A percentile compares a stretch with the other conserved stretches of the same genome.
Evolutionary conservation across 2,113 vertebrate species (phyloP).

Genomic region (Oxyura jamaicensis): DNA sequence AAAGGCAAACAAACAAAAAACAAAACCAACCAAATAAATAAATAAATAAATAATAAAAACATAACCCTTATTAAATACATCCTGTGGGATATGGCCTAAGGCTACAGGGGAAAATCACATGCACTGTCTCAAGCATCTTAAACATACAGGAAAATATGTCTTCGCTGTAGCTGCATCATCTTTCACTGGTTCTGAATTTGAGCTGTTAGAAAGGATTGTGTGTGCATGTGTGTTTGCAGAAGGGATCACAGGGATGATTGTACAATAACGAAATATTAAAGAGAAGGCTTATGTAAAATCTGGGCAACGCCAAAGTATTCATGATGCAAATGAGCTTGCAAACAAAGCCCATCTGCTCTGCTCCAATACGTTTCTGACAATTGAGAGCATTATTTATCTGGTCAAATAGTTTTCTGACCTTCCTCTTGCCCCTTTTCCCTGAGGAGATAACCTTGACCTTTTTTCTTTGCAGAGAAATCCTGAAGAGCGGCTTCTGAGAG

Average conservation of each 20-base stretch:
- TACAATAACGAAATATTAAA: not conserved
- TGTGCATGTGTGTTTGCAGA: not conserved
- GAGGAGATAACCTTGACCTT: constrained; percentile 14
- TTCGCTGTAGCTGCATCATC: not conserved
- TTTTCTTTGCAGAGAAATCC: not conserved
- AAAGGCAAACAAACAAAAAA: too few species aligned
- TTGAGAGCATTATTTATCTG: not conserved
- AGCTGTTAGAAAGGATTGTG: not conserved
- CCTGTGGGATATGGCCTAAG: fast-evolving
- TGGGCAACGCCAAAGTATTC: not conserved
- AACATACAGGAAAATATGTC: not conserved
- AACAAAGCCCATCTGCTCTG: not conserved
- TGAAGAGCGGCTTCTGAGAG: not conserved
- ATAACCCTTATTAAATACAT: not conserved
- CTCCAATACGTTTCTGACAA: constrained; percentile 20
- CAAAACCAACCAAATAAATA: too few species aligned
- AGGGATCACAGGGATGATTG: not conserved
- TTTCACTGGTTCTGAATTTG: not conserved
- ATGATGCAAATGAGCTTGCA: constrained; percentile 1
- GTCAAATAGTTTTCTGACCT: not conserved
- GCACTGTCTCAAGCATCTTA: not conserved
- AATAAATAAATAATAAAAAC: not conserved
- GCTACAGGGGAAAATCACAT: not conserved
- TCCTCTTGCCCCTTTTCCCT: not conserved
- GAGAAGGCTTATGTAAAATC: not conserved